Evolutionary conservation across 2,888 invertebrate species (phyloP).

Genomic region (Drosophila tanythrix): DNA sequence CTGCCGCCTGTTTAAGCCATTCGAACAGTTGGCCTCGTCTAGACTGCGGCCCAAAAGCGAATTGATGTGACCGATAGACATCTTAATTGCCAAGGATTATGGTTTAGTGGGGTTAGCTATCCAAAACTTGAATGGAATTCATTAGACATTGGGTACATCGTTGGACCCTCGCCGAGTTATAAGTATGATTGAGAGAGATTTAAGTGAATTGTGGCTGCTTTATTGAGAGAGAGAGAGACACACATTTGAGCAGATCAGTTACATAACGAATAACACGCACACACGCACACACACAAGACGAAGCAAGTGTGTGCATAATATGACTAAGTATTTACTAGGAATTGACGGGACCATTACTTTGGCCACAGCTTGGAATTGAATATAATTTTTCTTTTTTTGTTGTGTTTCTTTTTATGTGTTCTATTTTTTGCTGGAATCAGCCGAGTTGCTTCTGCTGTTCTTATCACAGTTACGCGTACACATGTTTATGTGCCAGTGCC

Average conservation of each 20-base stretch:
- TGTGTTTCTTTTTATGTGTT: conserved; percentile 2
- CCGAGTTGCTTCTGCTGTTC: conserved; percentile 58
- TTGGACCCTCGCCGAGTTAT: neutral
- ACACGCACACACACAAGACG: conserved; percentile 5
- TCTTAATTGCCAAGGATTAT: conserved; percentile 75
- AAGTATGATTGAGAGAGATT: neutral
- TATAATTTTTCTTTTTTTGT: conserved; percentile 15
- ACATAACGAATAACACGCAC: conserved; percentile 25
- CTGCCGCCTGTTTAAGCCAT: conserved; percentile 36
- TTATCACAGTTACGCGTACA: conserved; percentile 69
- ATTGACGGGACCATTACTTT: conserved; percentile 52
- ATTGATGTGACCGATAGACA: conserved; percentile 66
- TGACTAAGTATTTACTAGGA: conserved; percentile 53
- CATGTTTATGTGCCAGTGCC: neutral
- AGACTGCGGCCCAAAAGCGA: conserved; percentile 71
- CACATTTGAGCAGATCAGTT: conserved; percentile 41
- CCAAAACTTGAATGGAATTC: conserved; percentile 29
- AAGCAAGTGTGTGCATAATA: conserved; percentile 17
- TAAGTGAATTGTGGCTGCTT: conserved; percentile 40
- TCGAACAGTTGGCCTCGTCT: conserved; percentile 49
- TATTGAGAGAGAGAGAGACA: conserved; percentile 48
- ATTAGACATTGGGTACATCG: conserved; percentile 21
- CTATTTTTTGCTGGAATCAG: conserved; percentile 44
- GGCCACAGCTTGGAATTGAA: conserved; percentile 67
- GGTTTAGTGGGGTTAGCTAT: conserved; percentile 42